Evolutionary conservation across 2,113 vertebrate species (phyloP).

Genomic region (Pygoscelis adeliae): DNA sequence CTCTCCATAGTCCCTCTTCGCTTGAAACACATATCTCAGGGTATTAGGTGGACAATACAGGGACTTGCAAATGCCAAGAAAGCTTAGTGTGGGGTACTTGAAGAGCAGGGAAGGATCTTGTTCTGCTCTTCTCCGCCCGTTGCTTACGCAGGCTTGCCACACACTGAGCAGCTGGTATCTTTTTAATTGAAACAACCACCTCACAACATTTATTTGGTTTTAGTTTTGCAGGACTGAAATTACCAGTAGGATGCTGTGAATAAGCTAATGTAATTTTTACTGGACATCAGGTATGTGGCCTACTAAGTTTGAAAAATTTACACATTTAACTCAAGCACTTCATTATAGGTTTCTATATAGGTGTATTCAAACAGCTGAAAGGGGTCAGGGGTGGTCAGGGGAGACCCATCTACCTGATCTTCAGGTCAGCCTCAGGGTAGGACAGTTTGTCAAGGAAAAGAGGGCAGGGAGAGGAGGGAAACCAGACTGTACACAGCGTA

Average conservation of each 20-base stretch:
- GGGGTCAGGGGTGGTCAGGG: not conserved
- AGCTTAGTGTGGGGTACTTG: not conserved
- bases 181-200: not conserved
- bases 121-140: not conserved
- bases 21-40: fast-evolving
- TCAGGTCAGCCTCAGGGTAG: not conserved
- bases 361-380: not conserved
- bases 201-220: not conserved
- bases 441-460: not conserved
- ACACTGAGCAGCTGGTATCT: not conserved
- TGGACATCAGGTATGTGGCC: not conserved
- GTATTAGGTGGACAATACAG: not conserved
- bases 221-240: not conserved
- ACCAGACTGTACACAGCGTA: not conserved
- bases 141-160: not conserved
- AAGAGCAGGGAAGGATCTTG: not conserved
- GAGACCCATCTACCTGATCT: not conserved
- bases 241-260: not conserved
- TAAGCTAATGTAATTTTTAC: not conserved
- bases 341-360: not conserved
- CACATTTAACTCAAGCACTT: not conserved
- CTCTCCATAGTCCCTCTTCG: not conserved
- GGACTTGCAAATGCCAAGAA: not conserved
- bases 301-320: not conserved
- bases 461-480: not conserved